Evolutionary conservation across 2,113 vertebrate genomes (phyloP), one percentile per base, ranked within the genome.

Genomic region (Dunckerocampus dactyliophorus): DNA sequence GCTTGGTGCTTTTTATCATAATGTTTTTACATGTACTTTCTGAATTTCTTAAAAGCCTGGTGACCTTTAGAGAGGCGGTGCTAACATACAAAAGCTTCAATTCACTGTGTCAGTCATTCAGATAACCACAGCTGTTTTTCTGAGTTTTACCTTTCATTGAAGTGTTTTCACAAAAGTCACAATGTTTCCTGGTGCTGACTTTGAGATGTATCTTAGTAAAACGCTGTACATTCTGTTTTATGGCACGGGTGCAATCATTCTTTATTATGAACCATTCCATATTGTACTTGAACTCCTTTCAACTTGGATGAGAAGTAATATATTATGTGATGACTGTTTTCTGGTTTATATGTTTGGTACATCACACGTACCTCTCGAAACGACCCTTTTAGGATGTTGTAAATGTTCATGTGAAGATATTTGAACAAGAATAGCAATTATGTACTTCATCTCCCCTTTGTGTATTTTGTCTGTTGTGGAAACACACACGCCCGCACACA

Each of bases 121-220:
- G 72, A 79, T 75, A n/a, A 63, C 68, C 54, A 68, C 68, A 67
- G 59, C 77, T 76, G 68, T 80, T 80, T 85, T 84, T 82, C 66
- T 81, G 81, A 85, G 81, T 55, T 79, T 51, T 68, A 74, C 69
- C 72, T 82, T 78, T 62, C 69, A 83, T 65, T 59, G 59, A 59
- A 63, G 73, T 73, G 53, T 82, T 73, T 87, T 83, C 63, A 52
- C 34, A 20, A 37, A n/a, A 64, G 71, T 71, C 3, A 67, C 76
- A 85, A 88, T 77, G 74, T 74, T 77, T 72, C 75, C 79, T 82
- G 89, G 89, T 91, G 89, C 90, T 91, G 84, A 86, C 31, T 7
- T 34, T 34, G 31, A 5, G 4, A 34, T 34, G 31, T 34, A 34
- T 34, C 31, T 34, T 34, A 34, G 31, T 34, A 12, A 34, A 62